Conservation (phyloP, 1,140 invertebrate species). For the Popillia japonica region DNA sequence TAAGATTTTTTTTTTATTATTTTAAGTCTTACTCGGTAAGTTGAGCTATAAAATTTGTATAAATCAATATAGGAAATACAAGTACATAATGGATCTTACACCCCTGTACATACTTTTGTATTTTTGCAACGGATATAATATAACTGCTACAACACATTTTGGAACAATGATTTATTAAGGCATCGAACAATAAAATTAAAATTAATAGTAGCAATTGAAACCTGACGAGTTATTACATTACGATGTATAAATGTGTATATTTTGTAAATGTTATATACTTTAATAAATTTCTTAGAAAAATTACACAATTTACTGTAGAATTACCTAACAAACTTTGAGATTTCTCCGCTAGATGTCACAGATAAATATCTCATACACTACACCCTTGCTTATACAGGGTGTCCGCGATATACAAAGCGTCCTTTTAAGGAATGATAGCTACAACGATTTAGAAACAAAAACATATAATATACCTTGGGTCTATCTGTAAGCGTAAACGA, state of each 20-base stretch:
- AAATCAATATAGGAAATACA: too few species aligned
- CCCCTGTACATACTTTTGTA: background rate
- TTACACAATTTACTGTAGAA: background rate
- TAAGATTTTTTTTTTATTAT: constrained; percentile 22
- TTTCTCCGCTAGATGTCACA: too few species aligned
- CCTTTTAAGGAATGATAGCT: too few species aligned
- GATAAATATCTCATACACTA: too few species aligned
- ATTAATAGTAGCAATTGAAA: background rate
- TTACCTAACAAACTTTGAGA: too few species aligned
- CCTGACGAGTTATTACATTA: background rate
- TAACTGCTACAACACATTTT: background rate
- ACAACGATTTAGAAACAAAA: too few species aligned
- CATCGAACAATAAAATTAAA: background rate
- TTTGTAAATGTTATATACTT: constrained; percentile 47
- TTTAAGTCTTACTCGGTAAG: background rate
- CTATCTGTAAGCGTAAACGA: too few species aligned
- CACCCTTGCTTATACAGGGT: too few species aligned
- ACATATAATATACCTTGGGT: too few species aligned
- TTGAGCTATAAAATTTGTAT: background rate
- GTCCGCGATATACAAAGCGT: too few species aligned
- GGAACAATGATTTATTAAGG: background rate
- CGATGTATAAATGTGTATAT: constrained; percentile 41
- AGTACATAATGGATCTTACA: background rate
- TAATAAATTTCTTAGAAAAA: constrained; percentile 46
- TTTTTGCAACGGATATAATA: background rate